Evolutionary conservation across 2,113 vertebrate genomes (phyloP), one percentile per base, ranked within the genome.

Genomic region (Centrocercus urophasianus): DNA sequence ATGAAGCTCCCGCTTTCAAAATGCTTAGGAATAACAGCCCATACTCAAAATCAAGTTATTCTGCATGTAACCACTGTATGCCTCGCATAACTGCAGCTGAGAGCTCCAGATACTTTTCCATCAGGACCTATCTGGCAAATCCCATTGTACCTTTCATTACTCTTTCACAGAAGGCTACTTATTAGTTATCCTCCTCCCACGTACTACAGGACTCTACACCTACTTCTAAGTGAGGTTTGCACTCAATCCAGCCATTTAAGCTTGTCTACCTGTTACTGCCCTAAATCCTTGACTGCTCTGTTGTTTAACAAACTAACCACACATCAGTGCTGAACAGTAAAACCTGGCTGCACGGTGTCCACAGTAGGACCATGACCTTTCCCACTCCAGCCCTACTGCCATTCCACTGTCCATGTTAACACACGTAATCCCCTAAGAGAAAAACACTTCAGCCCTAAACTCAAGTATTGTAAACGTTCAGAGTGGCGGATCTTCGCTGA

Each of bases 371-470:
- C 1, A 8, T 1, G 16, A 47, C 4, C 34, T 40, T 36, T n/a
- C 19, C 52, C 4, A 30, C 30, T 8, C 16, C 5, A 7, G 2
- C 45, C 42, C 28, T 0, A 0, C 30, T 11, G 57, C 45, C 11
- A 1, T 27, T 28, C 52, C 32, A 1, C 0, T 3, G 8, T 25
- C 3, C 24, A 4, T 4, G 13, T 28, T 5, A 27, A 72, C 19
- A n/a, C 36, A 25, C 14, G 8, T 3, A 12, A 11, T 2, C 13
- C 8, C 0, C 9, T 0, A 0, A 0, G 10, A 67, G 38, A 45
- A 76, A 38, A 66, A 45, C 0, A 1, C 56, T 28, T 63, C 10
- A 30, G 15, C 38, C 13, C 84, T 59, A 7, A 40, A 36, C 50
- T 5, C 2, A 3, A 45, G 50, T 2, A 48, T 1, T 27, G 0